phyloP scores from a whole-genome alignment of 2,888 invertebrate species.

The Chydorus sphaericus region DNA sequence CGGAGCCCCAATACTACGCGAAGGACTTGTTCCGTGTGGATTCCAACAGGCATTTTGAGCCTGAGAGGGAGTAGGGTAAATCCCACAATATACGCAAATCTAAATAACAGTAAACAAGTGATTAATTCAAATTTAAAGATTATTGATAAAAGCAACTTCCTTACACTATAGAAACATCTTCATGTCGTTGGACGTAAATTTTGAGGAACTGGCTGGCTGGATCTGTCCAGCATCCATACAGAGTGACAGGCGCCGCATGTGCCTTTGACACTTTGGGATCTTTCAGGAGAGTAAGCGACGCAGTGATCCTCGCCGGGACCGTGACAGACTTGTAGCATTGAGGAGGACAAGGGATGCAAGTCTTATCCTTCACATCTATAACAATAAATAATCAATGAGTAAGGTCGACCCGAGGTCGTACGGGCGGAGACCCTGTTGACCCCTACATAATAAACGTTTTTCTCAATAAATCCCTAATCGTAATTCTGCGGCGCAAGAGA shows the following conservation, averaged over 20 bases:
- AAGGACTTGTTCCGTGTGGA: constrained; percentile 76
- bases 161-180: constrained; percentile 65
- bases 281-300: constrained; percentile 3
- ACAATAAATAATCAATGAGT: background rate
- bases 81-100: constrained; percentile 79
- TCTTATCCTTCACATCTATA: constrained; percentile 48
- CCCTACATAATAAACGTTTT: constrained; percentile 12
- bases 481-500: constrained; percentile 54
- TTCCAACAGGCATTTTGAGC: constrained; percentile 81
- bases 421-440: too few relatives aligned
- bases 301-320: constrained; percentile 18
- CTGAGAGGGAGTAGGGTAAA: constrained; percentile 87
- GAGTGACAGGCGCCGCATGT: constrained; percentile 56
- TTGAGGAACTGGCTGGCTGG: constrained; percentile 76
- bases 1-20: constrained; percentile 78
- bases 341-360: constrained; percentile 69
- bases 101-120: constrained; percentile 26
- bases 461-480: constrained; percentile 49
- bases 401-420: too few relatives aligned
- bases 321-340: constrained; percentile 70
- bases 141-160: background rate
- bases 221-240: constrained; percentile 56
- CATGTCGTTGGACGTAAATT: constrained; percentile 85
- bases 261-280: constrained; percentile 29
- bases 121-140: background rate